A percentile compares a stretch with the other conserved stretches of the same genome.
Conservation (phyloP, 2,888 invertebrate genomes). For the Ophonus ardosiacus region DNA sequence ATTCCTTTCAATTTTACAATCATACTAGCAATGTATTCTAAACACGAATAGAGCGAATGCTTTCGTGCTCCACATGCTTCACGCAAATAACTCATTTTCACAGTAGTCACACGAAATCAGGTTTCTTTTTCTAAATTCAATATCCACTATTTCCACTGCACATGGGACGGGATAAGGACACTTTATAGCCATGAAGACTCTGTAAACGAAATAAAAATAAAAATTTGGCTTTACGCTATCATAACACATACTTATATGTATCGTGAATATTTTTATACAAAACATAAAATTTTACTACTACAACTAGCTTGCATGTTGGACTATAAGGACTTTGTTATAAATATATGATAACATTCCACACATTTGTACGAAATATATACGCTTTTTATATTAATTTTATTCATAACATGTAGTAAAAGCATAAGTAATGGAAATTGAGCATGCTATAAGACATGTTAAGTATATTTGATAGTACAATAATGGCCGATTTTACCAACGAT, state of each 20-base stretch:
- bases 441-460: too few species aligned
- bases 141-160: not conserved
- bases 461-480: too few species aligned
- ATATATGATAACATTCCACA: not conserved
- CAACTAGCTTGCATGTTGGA: not conserved
- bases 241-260: not conserved
- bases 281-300: not conserved
- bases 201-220: not conserved
- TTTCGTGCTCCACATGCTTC: slow-evolving; percentile 25
- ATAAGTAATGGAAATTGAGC: too few species aligned
- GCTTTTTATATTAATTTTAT: not conserved
- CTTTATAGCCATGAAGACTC: slow-evolving; percentile 7
- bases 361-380: not conserved
- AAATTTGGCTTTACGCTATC: not conserved
- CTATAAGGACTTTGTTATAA: not conserved
- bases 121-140: slow-evolving; percentile 33
- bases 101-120: slow-evolving; percentile 16
- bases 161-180: not conserved
- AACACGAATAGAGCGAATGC: slow-evolving; percentile 2
- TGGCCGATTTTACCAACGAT: too few species aligned
- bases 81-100: slow-evolving; percentile 48
- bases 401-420: not conserved
- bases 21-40: slow-evolving; percentile 31
- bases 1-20: slow-evolving; percentile 49
- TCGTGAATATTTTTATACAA: not conserved